Evolutionary conservation across 2,113 vertebrate genomes (phyloP).

Genomic region (Erinaceus europaeus): DNA sequence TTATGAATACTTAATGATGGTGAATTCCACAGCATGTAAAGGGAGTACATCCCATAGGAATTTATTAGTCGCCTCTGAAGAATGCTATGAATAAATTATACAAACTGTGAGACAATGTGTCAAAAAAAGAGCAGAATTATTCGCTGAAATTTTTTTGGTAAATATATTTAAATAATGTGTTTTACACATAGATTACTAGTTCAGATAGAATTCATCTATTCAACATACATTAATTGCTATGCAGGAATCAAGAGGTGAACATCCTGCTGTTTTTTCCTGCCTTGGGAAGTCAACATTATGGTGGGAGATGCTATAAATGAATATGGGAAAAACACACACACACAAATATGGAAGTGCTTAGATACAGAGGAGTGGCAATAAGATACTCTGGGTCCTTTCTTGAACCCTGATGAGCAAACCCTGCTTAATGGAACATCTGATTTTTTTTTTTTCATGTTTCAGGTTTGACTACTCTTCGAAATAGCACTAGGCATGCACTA

Average conservation of each 20-base stretch:
- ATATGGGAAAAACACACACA: background rate
- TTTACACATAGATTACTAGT: background rate
- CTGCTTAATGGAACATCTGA: accelerated
- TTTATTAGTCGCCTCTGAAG: conserved; percentile 10
- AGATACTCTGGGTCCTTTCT: no score
- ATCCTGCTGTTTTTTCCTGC: background rate
- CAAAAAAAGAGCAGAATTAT: conserved; percentile 27
- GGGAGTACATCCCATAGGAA: background rate
- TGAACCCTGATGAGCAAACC: background rate
- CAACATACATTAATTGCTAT: background rate
- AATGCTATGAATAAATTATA: conserved; percentile 22
- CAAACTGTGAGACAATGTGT: background rate
- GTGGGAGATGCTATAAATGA: background rate
- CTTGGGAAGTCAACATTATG: background rate
- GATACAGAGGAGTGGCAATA: accelerated
- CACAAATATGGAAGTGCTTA: no score
- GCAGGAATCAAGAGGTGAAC: background rate
- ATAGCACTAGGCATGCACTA: background rate
- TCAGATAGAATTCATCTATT: background rate
- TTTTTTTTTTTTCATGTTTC: background rate
- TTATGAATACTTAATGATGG: background rate
- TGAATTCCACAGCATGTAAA: background rate
- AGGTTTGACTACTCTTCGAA: background rate
- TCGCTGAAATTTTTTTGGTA: conserved; percentile 18
- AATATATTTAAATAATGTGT: background rate